phyloP scores from a whole-genome alignment of 2,797 vertebrate species.

The Lacerta bilineata region DNA sequence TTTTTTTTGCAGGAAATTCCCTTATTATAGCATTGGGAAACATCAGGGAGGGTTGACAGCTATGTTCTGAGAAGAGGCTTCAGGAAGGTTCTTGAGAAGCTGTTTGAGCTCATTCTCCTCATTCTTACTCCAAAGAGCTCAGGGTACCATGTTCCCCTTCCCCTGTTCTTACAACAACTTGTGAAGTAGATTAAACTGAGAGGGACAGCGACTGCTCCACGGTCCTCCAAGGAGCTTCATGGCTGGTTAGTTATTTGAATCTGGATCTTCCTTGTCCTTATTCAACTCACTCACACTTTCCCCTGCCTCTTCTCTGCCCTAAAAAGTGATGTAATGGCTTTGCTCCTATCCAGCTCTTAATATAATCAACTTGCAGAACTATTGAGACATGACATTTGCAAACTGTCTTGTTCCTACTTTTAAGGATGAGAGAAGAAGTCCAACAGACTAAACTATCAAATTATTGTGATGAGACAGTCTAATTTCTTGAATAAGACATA shows the following conservation, averaged over 20 bases:
- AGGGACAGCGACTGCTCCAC: not conserved
- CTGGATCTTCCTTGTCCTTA: too few species aligned
- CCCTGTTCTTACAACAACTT: not conserved
- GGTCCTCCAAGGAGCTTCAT: not conserved
- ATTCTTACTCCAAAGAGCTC: not conserved
- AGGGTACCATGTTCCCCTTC: not conserved
- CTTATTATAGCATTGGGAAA: too few species aligned
- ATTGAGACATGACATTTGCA: not conserved
- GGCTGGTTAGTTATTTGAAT: not conserved
- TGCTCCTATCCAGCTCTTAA: not conserved
- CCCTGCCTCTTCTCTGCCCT: not conserved
- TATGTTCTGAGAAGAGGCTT: not conserved
- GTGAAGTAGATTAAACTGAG: not conserved
- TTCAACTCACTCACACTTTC: not conserved
- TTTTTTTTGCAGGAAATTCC: too few species aligned
- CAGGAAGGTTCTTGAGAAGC: not conserved
- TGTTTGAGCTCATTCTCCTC: not conserved
- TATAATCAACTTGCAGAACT: not conserved
- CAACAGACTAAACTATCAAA: not conserved
- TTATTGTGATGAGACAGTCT: not conserved
- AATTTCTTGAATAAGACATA: not conserved
- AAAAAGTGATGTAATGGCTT: not conserved
- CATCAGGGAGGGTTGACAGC: too few species aligned
- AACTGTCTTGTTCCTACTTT: not conserved
- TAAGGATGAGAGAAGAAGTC: not conserved